Evolutionary conservation across 2,113 vertebrate genomes (phyloP).

Genomic region (Lepus timidus): DNA sequence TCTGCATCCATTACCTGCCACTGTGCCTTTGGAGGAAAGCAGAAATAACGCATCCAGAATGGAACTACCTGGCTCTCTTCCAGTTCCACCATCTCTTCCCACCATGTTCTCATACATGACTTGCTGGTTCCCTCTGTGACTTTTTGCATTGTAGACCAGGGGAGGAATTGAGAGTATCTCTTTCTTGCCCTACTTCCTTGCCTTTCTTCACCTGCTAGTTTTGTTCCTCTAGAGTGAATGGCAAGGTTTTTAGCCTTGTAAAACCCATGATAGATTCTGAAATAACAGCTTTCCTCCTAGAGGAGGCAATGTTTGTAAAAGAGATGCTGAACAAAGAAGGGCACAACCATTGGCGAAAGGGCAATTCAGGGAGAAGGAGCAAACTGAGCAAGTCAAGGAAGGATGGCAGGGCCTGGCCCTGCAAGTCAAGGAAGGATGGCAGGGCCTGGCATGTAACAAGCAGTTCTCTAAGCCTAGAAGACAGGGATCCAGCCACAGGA

Average conservation of each 20-base stretch:
- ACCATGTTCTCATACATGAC: neutral
- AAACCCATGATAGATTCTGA: neutral
- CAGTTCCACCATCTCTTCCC: neutral
- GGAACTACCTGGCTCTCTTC: neutral
- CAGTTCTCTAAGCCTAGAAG: neutral
- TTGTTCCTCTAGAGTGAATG: slow-evolving; percentile 18
- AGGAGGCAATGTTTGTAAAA: neutral
- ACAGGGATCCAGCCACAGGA: neutral
- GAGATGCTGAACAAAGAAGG: neutral
- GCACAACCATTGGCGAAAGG: neutral
- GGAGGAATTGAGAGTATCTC: neutral
- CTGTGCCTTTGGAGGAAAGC: neutral
- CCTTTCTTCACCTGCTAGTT: neutral
- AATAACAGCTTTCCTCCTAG: neutral
- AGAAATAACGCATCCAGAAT: neutral
- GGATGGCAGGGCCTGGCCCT: neutral
- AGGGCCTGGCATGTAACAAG: neutral
- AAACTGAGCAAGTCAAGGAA: neutral
- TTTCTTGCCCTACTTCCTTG: neutral
- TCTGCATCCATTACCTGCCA: neutral
- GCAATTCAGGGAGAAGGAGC: neutral
- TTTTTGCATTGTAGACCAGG: neutral
- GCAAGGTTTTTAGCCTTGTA: neutral
- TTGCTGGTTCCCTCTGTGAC: neutral
- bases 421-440: neutral